Evolutionary conservation across 2,113 vertebrate genomes (phyloP).

Genomic region (Limnothrissa miodon): DNA sequence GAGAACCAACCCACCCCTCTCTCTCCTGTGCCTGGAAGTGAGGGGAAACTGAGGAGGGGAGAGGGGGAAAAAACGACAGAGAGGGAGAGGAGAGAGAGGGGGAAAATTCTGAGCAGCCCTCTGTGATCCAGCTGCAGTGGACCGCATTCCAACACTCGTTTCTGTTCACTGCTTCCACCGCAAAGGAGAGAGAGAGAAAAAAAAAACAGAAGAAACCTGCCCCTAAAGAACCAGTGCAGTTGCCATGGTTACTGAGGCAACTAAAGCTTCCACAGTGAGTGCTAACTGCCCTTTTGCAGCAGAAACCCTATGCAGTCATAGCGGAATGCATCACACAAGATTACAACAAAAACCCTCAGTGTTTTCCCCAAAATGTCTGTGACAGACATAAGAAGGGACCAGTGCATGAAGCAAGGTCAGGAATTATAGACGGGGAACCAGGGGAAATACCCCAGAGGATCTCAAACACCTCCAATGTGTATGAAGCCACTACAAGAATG

Average conservation of each 20-base stretch:
- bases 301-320: neutral
- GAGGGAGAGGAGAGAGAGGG: neutral
- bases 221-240: neutral
- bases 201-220: neutral
- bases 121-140: conserved; percentile 15
- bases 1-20: neutral
- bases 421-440: neutral
- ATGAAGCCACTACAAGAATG: neutral
- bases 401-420: neutral
- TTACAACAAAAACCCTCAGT: neutral
- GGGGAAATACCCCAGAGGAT: neutral
- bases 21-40: neutral
- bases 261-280: neutral
- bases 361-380: neutral
- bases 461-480: neutral
- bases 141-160: neutral
- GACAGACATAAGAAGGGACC: neutral
- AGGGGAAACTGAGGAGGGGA: neutral
- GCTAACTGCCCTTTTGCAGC: conserved; percentile 8
- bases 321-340: neutral
- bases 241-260: neutral
- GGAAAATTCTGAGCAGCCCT: neutral
- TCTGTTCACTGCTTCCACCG: neutral
- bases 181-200: neutral
- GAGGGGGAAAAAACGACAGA: neutral